Percentiles rank a stretch among this genome's conserved stretches.
These are phyloP conservation scores for Sipha flava DNA, from an alignment of 1,140 invertebrate genomes.

Conservation along the genomic window DNA sequence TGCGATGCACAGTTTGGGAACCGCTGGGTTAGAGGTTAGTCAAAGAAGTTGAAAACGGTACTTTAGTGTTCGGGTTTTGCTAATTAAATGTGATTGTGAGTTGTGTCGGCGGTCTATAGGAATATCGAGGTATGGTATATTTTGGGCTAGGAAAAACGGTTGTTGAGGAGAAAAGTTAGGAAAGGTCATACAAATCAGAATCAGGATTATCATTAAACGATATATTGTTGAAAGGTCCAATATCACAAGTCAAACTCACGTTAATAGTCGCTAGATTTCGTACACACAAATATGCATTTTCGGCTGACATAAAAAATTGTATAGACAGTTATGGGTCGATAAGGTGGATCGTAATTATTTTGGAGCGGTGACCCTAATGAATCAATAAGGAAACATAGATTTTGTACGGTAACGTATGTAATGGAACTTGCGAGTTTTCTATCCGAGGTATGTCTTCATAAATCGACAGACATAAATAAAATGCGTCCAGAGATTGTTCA, in stretches of 20 bases:
- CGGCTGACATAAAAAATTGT: constrained; percentile 3
- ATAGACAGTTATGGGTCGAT: not conserved
- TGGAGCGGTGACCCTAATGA: too few species aligned
- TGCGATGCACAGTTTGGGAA: too few species aligned
- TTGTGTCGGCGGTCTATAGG: too few species aligned
- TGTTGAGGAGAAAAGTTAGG: too few species aligned
- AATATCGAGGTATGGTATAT: too few species aligned
- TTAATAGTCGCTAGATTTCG: constrained; percentile 39
- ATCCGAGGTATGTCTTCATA: not conserved
- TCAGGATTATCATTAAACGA: constrained; percentile 39
- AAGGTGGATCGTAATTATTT: not conserved
- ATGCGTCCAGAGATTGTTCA: not conserved
- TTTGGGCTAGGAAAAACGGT: too few species aligned
- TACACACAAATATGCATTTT: constrained; percentile 33
- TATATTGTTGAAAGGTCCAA: constrained; percentile 37
- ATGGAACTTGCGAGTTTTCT: not conserved
- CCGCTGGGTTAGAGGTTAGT: too few species aligned
- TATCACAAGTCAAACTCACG: constrained; percentile 38
- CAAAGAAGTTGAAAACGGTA: too few species aligned
- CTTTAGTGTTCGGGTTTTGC: too few species aligned
- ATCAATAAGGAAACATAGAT: too few species aligned
- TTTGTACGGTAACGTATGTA: not conserved
- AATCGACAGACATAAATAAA: not conserved
- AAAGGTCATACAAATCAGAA: constrained; percentile 37
- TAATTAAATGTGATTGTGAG: too few species aligned